Base-by-base conservation (phyloP, 1,140 invertebrate genomes). In the Drosophila simulans region DNA sequence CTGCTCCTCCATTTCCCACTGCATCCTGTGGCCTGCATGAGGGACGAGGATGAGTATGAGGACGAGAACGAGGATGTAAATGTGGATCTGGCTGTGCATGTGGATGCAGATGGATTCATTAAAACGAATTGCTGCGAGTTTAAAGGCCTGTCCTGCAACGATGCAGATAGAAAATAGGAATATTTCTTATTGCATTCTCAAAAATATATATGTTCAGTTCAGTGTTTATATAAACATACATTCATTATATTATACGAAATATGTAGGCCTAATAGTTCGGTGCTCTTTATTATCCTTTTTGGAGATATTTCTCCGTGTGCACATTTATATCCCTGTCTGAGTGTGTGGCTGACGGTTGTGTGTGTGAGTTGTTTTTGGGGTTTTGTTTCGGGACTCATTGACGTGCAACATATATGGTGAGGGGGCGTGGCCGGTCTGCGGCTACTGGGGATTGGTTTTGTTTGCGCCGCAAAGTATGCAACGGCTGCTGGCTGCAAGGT, bases 81-180 rank as follows among this genome's bases (percentile, higher is more conserved):
- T 40, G 31, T n/a, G 63, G 48, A 37, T 59, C 31, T 46, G 54
- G 54, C 10, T 20, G 20, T 56, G 42, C 35, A 22, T 72, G 39
- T 72, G 37, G 71, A 64, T 75, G 72, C 65, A 53, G 84, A 89
- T 89, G 84, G 84, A 89, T 89, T 89, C 84, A 89, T 89, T 89
- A 89, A 89, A 89, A 89, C 85, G 84, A 89, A 89, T 89, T 89
- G 84, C 83, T 77, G 63, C 59, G 72, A 89, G 68, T 79, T 82
- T 79, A 82, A 82, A 84, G 81, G 81, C 77, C 64, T 15, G 74
- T 34, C 58, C 63, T 52, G 43, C 73, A 39, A 40, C 63, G 56
- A 60, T 58, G 62, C 63, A 64, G 71, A 81, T 39, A 52, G 4
- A 42, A 52, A 74, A 49, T 51, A 10, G 11, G 1, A 5, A 13